phyloP scores from a whole-genome alignment of 2,888 invertebrate genomes.

The Xanthorhoe spadicearia region DNA sequence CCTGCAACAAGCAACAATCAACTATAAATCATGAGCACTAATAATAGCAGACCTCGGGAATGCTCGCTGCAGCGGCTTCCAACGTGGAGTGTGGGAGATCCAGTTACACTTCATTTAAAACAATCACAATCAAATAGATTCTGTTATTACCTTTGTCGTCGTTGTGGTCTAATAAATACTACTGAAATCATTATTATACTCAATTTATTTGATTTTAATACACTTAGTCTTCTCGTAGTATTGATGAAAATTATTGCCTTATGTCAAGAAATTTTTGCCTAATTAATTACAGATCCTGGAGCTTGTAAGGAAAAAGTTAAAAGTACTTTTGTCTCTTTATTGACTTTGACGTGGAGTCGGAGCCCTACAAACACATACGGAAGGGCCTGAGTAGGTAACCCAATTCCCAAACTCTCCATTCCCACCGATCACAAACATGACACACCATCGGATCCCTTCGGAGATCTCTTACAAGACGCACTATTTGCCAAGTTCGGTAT shows the following conservation, averaged over 20 bases:
- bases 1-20: slow-evolving; percentile 31
- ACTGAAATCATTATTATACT: too few relatives aligned
- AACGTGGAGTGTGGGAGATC: neutral
- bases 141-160: neutral
- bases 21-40: slow-evolving; percentile 7
- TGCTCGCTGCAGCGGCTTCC: neutral
- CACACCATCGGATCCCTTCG: slow-evolving; percentile 6
- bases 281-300: too few relatives aligned
- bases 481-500: slow-evolving; percentile 15
- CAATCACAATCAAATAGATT: neutral
- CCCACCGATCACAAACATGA: slow-evolving; percentile 9
- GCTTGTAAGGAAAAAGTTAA: too few relatives aligned
- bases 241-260: too few relatives aligned
- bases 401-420: slow-evolving; percentile 1
- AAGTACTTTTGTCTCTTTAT: too few relatives aligned
- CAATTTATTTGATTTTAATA: too few relatives aligned
- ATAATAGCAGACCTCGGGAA: neutral
- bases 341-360: neutral
- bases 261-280: too few relatives aligned
- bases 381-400: neutral
- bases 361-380: neutral
- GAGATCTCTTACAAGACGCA: slow-evolving; percentile 9
- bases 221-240: too few relatives aligned
- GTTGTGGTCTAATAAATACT: neutral
- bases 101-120: neutral